phyloP scores from a whole-genome alignment of 2,113 vertebrate species.

The Hiodon tergisus region DNA sequence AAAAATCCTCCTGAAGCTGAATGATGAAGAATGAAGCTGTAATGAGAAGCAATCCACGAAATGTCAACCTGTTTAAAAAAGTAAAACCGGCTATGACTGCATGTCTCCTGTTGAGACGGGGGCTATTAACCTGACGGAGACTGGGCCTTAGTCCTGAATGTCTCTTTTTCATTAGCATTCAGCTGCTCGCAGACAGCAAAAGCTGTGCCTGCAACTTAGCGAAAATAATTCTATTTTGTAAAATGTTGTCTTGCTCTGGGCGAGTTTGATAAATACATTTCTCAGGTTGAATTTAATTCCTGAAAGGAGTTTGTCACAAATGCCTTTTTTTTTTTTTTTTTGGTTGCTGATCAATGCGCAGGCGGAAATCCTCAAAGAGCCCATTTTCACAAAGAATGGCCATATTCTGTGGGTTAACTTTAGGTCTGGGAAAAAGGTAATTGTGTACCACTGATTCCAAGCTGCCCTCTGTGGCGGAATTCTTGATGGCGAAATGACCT shows the following conservation, averaged over 20 bases:
- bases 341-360: slow-evolving; percentile 12
- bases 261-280: slow-evolving; percentile 11
- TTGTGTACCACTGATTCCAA: slow-evolving; percentile 21
- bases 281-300: slow-evolving; percentile 5
- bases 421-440: slow-evolving; percentile 9
- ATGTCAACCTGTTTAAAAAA: slow-evolving; percentile 33
- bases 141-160: slow-evolving; percentile 24
- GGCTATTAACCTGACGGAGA: slow-evolving; percentile 28
- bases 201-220: slow-evolving; percentile 12
- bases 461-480: neutral
- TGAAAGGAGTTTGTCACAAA: slow-evolving; percentile 7
- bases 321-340: neutral
- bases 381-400: slow-evolving; percentile 13
- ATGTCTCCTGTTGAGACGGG: slow-evolving; percentile 15
- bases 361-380: slow-evolving; percentile 8
- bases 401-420: slow-evolving; percentile 10
- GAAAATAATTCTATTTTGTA: slow-evolving; percentile 13
- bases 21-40: slow-evolving; percentile 21
- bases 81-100: slow-evolving; percentile 12
- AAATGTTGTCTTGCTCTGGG: slow-evolving; percentile 7
- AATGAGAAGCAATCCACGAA: slow-evolving; percentile 32
- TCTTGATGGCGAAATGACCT: slow-evolving; percentile 1
- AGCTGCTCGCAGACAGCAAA: slow-evolving; percentile 11
- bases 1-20: neutral
- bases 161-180: slow-evolving; percentile 21